phyloP scores from a whole-genome alignment of 2,797 vertebrate species.

The Manis pentadactyla region DNA sequence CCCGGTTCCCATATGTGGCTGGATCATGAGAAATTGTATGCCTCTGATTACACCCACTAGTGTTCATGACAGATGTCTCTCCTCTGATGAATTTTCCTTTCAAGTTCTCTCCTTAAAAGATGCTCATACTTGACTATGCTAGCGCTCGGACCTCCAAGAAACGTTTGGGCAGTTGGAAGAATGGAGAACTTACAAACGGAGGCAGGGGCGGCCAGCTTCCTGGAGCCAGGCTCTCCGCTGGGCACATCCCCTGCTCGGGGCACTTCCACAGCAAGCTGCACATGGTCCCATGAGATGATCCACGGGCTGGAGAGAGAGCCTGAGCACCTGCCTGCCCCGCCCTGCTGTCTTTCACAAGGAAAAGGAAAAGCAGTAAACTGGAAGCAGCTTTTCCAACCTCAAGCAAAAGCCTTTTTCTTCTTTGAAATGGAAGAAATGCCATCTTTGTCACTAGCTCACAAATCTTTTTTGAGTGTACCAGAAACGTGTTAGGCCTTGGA shows the following conservation, averaged over 20 bases:
- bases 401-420: neutral
- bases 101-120: neutral
- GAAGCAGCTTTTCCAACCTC: neutral
- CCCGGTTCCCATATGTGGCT: neutral
- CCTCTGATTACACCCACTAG: neutral
- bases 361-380: neutral
- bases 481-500: neutral
- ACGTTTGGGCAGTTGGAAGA: neutral
- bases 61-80: neutral
- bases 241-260: neutral
- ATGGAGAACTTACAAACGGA: neutral
- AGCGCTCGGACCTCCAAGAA: neutral
- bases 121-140: neutral
- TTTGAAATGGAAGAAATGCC: neutral
- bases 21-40: neutral
- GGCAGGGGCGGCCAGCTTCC: neutral
- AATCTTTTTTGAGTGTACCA: neutral
- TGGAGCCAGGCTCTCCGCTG: neutral
- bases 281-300: fast-evolving
- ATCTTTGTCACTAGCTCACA: neutral
- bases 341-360: neutral
- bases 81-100: neutral
- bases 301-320: no score
- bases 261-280: neutral
- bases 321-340: neutral